Evolutionary conservation across 23 tunicate genomes (phyloP), one percentile per base, ranked within the genome.

Genomic region (Aplidium turbinatum): DNA sequence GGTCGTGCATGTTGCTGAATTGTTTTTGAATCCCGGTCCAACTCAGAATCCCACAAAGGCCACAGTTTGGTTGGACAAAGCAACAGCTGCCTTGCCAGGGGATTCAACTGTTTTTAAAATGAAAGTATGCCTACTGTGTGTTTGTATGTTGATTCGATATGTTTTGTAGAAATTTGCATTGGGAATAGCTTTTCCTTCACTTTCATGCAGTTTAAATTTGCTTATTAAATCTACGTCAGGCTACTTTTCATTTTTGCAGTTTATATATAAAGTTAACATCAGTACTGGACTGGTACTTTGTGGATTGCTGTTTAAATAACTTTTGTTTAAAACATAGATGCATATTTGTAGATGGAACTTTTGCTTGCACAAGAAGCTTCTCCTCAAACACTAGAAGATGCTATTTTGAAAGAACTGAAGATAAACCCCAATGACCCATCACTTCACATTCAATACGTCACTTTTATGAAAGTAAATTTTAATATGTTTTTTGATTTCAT

Each of bases 301-400:
- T n/a, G n/a, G n/a, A n/a, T n/a, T n/a, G n/a, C n/a, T n/a, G n/a
- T n/a, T n/a, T n/a, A n/a, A n/a, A n/a, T n/a, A n/a, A n/a, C n/a
- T n/a, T n/a, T n/a, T n/a, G n/a, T n/a, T n/a, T n/a, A n/a, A n/a
- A n/a, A n/a, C n/a, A n/a, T n/a, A n/a, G n/a, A n/a, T n/a, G n/a
- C n/a, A n/a, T n/a, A n/a, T n/a, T n/a, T n/a, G n/a, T 47, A 91
- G 97, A 84, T 91, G 86, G 84, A 91, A 52, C 58, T 91, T 18
- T 39, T 78, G 24, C 32, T 80, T 16, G 86, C 92, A 32, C 86
- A 84, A 52, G 77, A 84, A 60, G 91, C 91, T 33, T 50, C 81
- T 1, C 69, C 83, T 27, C 27, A 50, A 28, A 58, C 21, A 29
- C 29, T 91, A 24, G 91, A 91, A 71, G 58, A 79, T 23, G 74